Conservation (phyloP, 2,888 invertebrate genomes). For the Plebejus melissa region DNA sequence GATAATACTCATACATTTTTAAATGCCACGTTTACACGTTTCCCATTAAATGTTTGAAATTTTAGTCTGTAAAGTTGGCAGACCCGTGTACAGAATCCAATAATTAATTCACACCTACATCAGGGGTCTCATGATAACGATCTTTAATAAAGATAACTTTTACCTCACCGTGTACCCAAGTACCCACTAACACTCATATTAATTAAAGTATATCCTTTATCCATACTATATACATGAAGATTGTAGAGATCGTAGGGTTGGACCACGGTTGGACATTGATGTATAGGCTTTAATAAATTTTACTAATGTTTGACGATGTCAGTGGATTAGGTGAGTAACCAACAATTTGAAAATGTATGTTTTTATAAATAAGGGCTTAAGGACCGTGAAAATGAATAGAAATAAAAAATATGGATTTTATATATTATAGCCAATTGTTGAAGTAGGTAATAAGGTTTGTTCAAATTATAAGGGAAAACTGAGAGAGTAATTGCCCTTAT, state of each 20-base stretch:
- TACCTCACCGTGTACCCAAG: background rate
- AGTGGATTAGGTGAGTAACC: too few species aligned
- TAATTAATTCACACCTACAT: slow-evolving; percentile 27
- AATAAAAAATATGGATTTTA: too few species aligned
- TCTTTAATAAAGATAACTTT: slow-evolving; percentile 23
- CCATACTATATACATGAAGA: background rate
- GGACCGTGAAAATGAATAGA: too few species aligned
- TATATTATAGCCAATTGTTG: too few species aligned
- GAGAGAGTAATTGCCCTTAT: too few species aligned
- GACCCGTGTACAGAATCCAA: background rate
- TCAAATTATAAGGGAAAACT: too few species aligned
- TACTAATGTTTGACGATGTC: background rate
- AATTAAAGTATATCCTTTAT: slow-evolving; percentile 19
- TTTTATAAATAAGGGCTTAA: too few species aligned
- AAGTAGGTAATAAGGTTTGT: too few species aligned
- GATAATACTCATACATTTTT: background rate
- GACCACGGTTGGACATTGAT: background rate
- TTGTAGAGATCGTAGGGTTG: background rate
- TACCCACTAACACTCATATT: slow-evolving; percentile 10
- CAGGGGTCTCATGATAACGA: slow-evolving; percentile 12
- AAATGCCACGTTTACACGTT: background rate
- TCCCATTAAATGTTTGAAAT: background rate
- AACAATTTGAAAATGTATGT: too few species aligned
- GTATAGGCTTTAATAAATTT: background rate
- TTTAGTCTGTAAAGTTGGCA: background rate